Percentiles rank a stretch among this genome's conserved stretches.
phyloP scores from a whole-genome alignment of 2,797 vertebrate genomes.

The Picus viridis region DNA sequence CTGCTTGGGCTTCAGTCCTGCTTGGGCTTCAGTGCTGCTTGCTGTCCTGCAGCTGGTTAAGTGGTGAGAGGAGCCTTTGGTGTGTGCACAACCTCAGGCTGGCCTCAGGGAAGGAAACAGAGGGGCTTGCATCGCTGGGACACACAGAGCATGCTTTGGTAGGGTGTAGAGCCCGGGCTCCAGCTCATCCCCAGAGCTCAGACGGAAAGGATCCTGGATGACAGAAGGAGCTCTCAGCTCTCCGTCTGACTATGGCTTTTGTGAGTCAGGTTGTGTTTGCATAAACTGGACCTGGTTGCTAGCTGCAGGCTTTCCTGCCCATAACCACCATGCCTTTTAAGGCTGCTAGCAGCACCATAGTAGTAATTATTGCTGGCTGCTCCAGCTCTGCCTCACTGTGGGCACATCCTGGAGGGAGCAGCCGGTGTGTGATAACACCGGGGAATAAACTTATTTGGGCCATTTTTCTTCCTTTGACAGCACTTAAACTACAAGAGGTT shows the following conservation, averaged over 20 bases:
- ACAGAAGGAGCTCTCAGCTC: conserved; percentile 44
- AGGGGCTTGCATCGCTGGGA: neutral
- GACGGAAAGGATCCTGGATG: neutral
- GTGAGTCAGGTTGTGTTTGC: conserved; percentile 66
- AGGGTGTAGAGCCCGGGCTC: neutral
- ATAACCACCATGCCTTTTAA: neutral
- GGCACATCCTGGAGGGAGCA: neutral
- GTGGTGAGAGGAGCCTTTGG: neutral
- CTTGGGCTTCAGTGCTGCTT: neutral
- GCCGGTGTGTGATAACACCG: conserved; percentile 3
- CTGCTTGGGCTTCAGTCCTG: no score
- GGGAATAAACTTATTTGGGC: conserved; percentile 37
- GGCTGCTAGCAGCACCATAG: neutral
- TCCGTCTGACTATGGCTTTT: conserved; percentile 21
- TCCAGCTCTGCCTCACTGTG: neutral
- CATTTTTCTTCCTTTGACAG: conserved; percentile 51
- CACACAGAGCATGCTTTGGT: neutral
- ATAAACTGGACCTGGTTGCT: conserved; percentile 59
- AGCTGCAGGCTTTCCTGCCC: conserved; percentile 55
- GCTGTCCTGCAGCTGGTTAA: neutral
- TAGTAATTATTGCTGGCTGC: neutral
- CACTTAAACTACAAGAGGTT: conserved; percentile 10
- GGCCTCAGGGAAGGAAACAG: neutral
- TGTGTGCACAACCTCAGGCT: neutral
- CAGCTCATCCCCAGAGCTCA: neutral